These are phyloP conservation scores for Amyelois transitella DNA, from an alignment of 1,140 invertebrate genomes.

Conservation along the genomic window DNA sequence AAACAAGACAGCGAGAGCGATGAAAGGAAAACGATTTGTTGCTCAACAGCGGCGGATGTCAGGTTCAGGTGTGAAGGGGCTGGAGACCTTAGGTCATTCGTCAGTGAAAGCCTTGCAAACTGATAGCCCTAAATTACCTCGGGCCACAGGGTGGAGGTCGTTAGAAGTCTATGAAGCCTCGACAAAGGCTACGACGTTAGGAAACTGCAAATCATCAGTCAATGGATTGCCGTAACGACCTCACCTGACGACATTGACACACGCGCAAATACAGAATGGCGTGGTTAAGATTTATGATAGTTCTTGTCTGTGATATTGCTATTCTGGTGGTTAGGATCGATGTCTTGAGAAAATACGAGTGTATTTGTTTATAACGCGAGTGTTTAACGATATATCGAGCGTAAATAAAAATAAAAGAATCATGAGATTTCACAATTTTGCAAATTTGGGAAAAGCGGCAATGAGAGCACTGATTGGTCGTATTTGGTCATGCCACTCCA, in stretches of 20 bases:
- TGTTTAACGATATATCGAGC: neutral
- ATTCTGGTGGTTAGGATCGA: neutral
- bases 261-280: constrained; percentile 24
- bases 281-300: constrained; percentile 20
- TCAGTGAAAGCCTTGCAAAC: constrained; percentile 52
- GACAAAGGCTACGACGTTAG: constrained; percentile 26
- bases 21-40: constrained; percentile 62
- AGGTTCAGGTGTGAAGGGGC: constrained; percentile 44
- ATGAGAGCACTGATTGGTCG: neutral
- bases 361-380: neutral
- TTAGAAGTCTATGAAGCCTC: constrained; percentile 12
- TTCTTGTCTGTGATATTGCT: neutral
- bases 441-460: neutral
- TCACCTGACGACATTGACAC: constrained; percentile 26
- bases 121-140: constrained; percentile 56
- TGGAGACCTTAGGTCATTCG: constrained; percentile 47
- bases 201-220: constrained; percentile 46
- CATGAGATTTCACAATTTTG: neutral
- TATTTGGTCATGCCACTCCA: neutral
- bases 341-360: neutral
- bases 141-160: constrained; percentile 21
- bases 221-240: constrained; percentile 28
- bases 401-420: no score
- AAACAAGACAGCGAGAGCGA: constrained; percentile 54
- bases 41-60: constrained; percentile 41